Evolutionary conservation across 2,113 vertebrate genomes (phyloP).

Genomic region (Lophochroa leadbeateri): DNA sequence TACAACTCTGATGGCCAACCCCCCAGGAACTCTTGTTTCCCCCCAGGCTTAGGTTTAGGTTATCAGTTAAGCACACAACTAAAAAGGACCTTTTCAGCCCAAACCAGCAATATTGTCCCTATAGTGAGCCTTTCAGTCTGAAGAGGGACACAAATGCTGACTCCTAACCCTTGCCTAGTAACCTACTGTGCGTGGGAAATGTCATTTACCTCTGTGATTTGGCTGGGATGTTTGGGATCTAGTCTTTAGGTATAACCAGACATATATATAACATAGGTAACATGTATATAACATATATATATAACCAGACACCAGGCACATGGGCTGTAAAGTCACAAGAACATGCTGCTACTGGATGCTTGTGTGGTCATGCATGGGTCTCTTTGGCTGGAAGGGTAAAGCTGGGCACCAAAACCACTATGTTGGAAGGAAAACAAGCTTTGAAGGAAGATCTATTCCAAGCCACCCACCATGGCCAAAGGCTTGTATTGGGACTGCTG

Average conservation of each 20-base stretch:
- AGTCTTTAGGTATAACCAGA: background rate
- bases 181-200: background rate
- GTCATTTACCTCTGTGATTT: background rate
- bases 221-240: background rate
- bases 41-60: background rate
- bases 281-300: no score
- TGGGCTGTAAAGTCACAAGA: background rate
- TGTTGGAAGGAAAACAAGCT: background rate
- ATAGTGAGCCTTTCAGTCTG: background rate
- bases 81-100: background rate
- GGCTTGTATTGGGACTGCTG: background rate
- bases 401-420: background rate
- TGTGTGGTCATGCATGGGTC: background rate
- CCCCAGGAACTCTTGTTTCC: background rate
- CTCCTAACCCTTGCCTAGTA: background rate
- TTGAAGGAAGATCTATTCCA: background rate
- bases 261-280: background rate
- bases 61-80: background rate
- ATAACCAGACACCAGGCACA: background rate
- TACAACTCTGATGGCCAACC: background rate
- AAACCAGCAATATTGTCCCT: background rate
- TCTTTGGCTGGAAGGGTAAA: background rate
- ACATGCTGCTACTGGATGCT: background rate
- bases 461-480: background rate
- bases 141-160: background rate